Conservation (phyloP, 2,113 vertebrate species). For the Oriolus oriolus region DNA sequence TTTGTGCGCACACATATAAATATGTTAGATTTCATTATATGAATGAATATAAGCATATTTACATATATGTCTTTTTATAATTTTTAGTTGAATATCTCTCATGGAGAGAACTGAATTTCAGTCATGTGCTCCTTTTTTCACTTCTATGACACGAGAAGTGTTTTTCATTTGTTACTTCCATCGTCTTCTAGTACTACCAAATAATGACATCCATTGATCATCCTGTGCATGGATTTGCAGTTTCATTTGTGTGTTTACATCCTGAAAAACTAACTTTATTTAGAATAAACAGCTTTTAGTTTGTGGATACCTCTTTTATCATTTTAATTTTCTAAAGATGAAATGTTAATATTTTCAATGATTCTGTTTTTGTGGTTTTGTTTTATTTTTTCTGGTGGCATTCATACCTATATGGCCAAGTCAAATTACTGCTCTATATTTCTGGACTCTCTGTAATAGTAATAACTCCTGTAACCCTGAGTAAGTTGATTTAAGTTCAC, state of each 20-base stretch:
- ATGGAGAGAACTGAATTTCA: background rate
- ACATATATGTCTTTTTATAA: background rate
- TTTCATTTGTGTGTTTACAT: background rate
- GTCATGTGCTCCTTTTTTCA: background rate
- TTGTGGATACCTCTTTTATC: background rate
- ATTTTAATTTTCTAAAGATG: background rate
- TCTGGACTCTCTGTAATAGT: background rate
- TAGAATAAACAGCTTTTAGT: background rate
- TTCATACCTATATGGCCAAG: background rate
- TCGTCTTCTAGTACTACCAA: background rate
- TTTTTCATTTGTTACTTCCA: background rate
- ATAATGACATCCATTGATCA: background rate
- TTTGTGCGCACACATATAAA: rapidly evolving
- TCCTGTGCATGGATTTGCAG: background rate
- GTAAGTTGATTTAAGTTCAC: background rate
- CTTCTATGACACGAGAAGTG: background rate
- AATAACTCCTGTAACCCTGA: background rate
- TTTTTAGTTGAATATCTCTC: background rate
- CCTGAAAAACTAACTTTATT: background rate
- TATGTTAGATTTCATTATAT: background rate
- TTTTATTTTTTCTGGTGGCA: background rate
- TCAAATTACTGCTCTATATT: background rate
- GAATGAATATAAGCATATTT: background rate
- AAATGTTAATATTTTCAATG: background rate
- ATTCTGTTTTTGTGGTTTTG: background rate